A percentile compares a stretch with the other conserved stretches of the same genome.
phyloP scores from a whole-genome alignment of 2,888 invertebrate species.

The Zygaena filipendulae region DNA sequence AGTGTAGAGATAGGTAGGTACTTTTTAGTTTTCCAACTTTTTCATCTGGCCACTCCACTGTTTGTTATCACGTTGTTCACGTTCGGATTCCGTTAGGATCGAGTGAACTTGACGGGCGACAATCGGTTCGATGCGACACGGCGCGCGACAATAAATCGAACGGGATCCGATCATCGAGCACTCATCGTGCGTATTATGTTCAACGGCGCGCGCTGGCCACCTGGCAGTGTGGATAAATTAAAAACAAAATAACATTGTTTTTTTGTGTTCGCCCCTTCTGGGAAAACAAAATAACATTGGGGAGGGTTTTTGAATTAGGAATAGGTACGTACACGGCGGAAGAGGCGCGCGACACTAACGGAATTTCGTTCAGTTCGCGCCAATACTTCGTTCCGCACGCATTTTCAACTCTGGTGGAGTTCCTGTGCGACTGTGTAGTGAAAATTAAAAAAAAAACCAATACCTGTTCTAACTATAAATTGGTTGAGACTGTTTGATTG shows the following conservation, averaged over 20 bases:
- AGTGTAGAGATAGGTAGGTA: not conserved
- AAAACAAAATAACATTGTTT: conserved; percentile 17
- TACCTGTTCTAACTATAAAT: too few relatives aligned
- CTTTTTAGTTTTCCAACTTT: too few relatives aligned
- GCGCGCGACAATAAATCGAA: not conserved
- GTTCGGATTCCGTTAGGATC: not conserved
- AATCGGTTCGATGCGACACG: not conserved
- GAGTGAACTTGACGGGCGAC: not conserved
- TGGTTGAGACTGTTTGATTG: too few relatives aligned
- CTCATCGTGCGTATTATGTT: conserved; percentile 24
- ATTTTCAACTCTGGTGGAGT: conserved; percentile 8
- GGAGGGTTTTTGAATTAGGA: conserved; percentile 28
- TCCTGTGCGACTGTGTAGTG: too few relatives aligned
- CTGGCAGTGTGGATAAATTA: conserved; percentile 13
- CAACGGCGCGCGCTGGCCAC: conserved; percentile 22
- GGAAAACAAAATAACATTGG: conserved; percentile 18
- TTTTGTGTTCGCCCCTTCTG: too few relatives aligned
- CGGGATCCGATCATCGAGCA: not conserved
- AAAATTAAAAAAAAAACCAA: too few relatives aligned
- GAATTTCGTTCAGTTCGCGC: conserved; percentile 25
- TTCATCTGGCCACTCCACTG: too few relatives aligned
- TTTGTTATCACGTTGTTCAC: not conserved
- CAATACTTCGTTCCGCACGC: conserved; percentile 21
- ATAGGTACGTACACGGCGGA: conserved; percentile 27
- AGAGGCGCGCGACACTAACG: conserved; percentile 10